These are phyloP conservation scores for Leptestheria dahalacensis DNA, from an alignment of 1,140 invertebrate genomes.

Conservation along the genomic window DNA sequence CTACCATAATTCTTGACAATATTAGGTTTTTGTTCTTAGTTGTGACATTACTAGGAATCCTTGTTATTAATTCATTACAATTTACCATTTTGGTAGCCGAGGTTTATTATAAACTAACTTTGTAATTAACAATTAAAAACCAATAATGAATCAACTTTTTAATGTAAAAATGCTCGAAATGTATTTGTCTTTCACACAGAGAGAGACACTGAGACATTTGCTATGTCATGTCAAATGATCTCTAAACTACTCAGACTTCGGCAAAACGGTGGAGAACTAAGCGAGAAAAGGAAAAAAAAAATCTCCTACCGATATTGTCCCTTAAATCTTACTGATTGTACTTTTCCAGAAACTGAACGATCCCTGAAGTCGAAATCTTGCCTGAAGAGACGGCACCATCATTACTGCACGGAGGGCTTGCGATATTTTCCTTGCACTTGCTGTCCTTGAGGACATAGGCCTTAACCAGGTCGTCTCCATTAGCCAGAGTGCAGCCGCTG, in stretches of 20 bases:
- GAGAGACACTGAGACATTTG: no score
- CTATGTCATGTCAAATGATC: no score
- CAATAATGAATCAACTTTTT: neutral
- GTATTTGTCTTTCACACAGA: neutral
- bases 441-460: constrained; percentile 14
- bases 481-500: constrained; percentile 8
- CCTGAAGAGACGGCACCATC: neutral
- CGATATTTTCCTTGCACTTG: constrained; percentile 12
- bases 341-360: neutral
- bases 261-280: neutral
- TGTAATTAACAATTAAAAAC: neutral
- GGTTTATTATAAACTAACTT: neutral
- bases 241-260: neutral
- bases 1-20: no score
- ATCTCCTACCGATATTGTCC: neutral
- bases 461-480: constrained; percentile 13
- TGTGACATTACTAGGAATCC: no score
- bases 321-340: neutral
- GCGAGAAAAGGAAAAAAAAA: neutral
- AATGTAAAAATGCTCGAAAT: neutral
- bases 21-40: no score
- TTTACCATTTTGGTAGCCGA: neutral
- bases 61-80: no score
- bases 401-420: neutral
- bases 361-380: neutral